Evolutionary conservation across 2,888 invertebrate genomes (phyloP).

Genomic region (Hirtodrosophila confusa): DNA sequence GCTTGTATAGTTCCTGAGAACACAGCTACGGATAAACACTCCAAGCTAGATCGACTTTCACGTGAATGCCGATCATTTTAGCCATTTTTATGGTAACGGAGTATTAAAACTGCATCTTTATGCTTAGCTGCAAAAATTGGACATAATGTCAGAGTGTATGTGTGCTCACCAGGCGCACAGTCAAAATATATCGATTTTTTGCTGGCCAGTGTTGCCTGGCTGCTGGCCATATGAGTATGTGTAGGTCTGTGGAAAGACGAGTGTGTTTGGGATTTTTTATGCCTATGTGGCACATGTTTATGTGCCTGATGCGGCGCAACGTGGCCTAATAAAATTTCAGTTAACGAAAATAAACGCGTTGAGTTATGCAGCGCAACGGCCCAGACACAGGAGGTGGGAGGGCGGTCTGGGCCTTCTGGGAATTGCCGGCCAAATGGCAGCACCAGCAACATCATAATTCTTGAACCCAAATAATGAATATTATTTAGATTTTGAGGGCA

Average conservation of each 20-base stretch:
- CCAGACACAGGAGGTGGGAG: neutral
- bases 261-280: slow-evolving; percentile 46
- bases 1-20: no score
- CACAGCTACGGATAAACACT: no score
- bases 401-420: slow-evolving; percentile 7
- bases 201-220: no score
- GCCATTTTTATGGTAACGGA: no score
- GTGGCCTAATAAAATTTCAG: slow-evolving; percentile 72
- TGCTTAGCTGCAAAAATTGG: neutral
- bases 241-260: slow-evolving; percentile 30
- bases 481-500: slow-evolving; percentile 23
- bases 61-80: no score
- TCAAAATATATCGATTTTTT: slow-evolving; percentile 62
- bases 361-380: slow-evolving; percentile 35
- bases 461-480: slow-evolving; percentile 43
- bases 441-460: slow-evolving; percentile 16
- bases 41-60: no score
- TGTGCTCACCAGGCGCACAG: slow-evolving; percentile 14
- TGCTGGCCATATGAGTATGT: no score
- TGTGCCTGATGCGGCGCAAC: slow-evolving; percentile 48
- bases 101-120: slow-evolving; percentile 8
- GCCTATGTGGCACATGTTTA: slow-evolving; percentile 58
- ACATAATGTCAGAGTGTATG: neutral
- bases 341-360: slow-evolving; percentile 65
- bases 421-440: slow-evolving; percentile 20